phyloP scores from a whole-genome alignment of 2,113 vertebrate species.

The Lamprotornis superbus region DNA sequence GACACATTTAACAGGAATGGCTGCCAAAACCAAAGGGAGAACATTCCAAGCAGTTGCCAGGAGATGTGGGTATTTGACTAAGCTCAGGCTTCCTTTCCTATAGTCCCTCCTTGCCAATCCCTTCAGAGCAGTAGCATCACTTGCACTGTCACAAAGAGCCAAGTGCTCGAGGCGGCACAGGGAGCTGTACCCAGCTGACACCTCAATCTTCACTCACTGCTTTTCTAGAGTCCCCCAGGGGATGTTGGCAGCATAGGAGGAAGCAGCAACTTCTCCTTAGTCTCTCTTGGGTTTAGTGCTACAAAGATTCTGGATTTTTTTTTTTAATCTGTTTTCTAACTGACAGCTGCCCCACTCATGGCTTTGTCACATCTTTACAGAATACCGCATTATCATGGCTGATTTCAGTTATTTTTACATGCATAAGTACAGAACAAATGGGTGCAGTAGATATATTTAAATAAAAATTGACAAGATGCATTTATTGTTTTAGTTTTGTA shows the following conservation, averaged over 20 bases:
- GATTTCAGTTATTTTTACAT: background rate
- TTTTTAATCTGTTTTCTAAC: background rate
- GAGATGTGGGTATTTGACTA: background rate
- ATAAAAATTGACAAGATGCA: slow-evolving; percentile 58
- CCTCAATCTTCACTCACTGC: background rate
- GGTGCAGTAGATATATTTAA: slow-evolving; percentile 43
- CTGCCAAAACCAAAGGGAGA: background rate
- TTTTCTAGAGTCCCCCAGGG: background rate
- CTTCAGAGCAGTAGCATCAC: background rate
- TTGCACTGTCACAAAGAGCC: background rate
- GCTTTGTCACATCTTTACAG: background rate
- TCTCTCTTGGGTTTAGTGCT: background rate
- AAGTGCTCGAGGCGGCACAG: background rate
- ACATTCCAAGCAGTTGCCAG: background rate
- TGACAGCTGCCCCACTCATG: background rate
- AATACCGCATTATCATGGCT: background rate
- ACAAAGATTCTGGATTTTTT: background rate
- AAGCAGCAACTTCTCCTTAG: background rate
- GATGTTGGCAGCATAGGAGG: background rate
- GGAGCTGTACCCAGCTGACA: background rate
- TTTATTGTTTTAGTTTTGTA: slow-evolving; percentile 63
- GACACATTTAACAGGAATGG: fast-evolving
- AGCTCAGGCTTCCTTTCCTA: background rate
- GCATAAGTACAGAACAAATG: slow-evolving; percentile 33
- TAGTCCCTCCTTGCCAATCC: background rate